Conservation (phyloP, 1,140 invertebrate genomes). For the Cecropterus lyciades region DNA sequence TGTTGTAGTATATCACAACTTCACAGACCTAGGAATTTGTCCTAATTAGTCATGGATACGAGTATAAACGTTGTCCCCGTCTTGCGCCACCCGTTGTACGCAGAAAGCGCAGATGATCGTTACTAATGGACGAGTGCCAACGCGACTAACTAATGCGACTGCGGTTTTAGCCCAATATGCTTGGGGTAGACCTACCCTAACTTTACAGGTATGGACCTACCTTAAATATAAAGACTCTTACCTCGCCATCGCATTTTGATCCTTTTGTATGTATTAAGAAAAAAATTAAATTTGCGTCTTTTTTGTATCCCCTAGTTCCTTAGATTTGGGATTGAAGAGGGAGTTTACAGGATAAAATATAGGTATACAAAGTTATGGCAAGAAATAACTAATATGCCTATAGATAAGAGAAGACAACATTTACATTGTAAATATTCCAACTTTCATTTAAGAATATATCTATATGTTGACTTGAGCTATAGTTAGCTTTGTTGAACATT, state of each 20-base stretch:
- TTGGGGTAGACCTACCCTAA: background rate
- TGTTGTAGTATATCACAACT: too few species aligned
- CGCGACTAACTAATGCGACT: slow-evolving; percentile 48
- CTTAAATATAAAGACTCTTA: too few species aligned
- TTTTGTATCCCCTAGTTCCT: too few species aligned
- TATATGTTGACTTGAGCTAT: background rate
- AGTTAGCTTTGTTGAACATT: slow-evolving; percentile 6
- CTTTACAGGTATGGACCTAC: background rate
- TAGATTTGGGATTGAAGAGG: too few species aligned
- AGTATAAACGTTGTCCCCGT: background rate
- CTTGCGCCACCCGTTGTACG: background rate
- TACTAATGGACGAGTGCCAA: slow-evolving; percentile 63
- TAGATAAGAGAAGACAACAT: too few species aligned
- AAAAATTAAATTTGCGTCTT: too few species aligned
- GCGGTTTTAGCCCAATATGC: background rate
- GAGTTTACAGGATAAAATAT: too few species aligned
- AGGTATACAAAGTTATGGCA: too few species aligned
- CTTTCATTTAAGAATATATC: background rate
- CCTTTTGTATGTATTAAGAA: background rate
- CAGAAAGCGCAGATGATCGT: slow-evolving; percentile 41
- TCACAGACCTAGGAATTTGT: too few species aligned
- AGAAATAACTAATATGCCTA: too few species aligned
- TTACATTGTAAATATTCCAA: too few species aligned
- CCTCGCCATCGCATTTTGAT: too few species aligned
- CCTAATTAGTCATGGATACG: background rate